Conservation (phyloP, 2,888 invertebrate species). For the Psylliodes chrysocephalus region DNA sequence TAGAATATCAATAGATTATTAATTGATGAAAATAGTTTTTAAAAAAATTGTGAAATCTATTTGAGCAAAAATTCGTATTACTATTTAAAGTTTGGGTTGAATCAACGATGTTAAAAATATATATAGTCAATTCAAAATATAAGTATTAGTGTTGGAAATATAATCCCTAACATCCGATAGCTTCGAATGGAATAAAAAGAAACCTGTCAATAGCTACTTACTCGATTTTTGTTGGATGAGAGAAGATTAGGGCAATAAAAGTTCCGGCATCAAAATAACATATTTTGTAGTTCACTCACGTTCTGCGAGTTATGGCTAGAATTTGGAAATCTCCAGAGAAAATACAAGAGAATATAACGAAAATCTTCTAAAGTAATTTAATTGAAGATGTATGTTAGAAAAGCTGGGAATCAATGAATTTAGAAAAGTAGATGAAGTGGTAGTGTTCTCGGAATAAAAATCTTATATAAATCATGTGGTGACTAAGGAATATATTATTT, state of each 20-base stretch:
- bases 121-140: too few species aligned
- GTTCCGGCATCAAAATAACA: conserved; percentile 11
- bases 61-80: too few species aligned
- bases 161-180: neutral
- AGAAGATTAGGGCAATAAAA: conserved; percentile 20
- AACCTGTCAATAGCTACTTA: conserved; percentile 11
- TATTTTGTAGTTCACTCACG: conserved; percentile 15
- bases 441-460: neutral
- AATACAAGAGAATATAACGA: neutral
- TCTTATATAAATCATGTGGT: too few species aligned
- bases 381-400: conserved; percentile 2
- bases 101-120: too few species aligned
- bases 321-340: conserved; percentile 3
- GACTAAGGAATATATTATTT: too few species aligned
- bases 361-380: conserved; percentile 24
- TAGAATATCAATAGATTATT: too few species aligned
- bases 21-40: too few species aligned
- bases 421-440: neutral
- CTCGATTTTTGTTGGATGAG: conserved; percentile 18
- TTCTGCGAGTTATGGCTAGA: neutral
- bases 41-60: too few species aligned
- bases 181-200: neutral
- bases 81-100: too few species aligned
- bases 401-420: conserved; percentile 2
- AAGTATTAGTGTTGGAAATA: too few species aligned